Base-by-base conservation (phyloP, 2,113 vertebrate genomes). In the Mesitornis unicolor region DNA sequence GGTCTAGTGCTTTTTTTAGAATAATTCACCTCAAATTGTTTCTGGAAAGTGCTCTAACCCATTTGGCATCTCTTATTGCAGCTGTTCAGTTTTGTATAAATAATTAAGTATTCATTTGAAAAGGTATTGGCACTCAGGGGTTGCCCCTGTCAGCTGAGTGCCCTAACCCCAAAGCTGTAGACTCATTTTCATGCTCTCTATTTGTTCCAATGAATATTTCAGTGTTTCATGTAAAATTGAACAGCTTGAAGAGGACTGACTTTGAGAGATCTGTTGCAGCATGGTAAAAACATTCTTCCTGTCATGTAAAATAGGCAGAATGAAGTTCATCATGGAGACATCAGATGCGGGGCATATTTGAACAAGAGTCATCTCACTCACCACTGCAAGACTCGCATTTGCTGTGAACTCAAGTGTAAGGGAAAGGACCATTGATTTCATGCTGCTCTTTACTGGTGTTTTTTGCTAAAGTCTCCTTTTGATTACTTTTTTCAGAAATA, bases 201-300 rank as follows among this genome's bases (percentile, higher is more conserved):
- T 93, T 94, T 95, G 85, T 88, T 77, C 50, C 74, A 83, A 65
- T 96, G 53, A 95, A 88, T 94, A 91, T 96, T 95, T 93, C 84
- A 93, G 70, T 13, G 11, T 69, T 83, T 69, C 68, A 42, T 92
- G 61, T 85, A 83, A 94, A 91, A 88, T 51, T 87, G 56, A 94
- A 8, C 25, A 85, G 53, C 6, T 10, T 14, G 70, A 68, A 29
- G 69, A 75, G 20, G 17, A 21, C 38, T 71, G 54, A 28, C 47
- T 77, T 73, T 20, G 74, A 79, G 65, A 84, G 48, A 33, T 75
- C 38, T 53, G 14, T 19, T 79, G 87, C 61, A 68, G 82, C 16
- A 16, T n/a, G n/a, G 48, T 10, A 38, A 75, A 71, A 71, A 35
- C 3, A 0, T 68, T 63, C 35, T 40, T 73, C 43, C 16, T 36